These are phyloP conservation scores for Corythaeola cristata DNA, from an alignment of 2,113 vertebrate species.

Conservation along the genomic window DNA sequence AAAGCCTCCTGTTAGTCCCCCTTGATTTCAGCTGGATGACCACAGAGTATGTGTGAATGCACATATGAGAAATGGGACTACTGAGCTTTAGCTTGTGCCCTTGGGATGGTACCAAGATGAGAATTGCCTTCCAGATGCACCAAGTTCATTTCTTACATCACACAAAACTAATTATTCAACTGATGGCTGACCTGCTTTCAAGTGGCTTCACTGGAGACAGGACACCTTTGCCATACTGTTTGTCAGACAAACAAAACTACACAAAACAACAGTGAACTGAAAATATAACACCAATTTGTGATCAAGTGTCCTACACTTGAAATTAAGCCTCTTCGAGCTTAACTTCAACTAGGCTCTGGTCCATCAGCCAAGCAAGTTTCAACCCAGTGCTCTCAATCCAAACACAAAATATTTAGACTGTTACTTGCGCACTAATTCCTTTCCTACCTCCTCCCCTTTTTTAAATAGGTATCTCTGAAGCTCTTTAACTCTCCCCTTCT, in stretches of 20 bases:
- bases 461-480: not conserved
- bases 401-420: not conserved
- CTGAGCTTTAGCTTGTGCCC: not conserved
- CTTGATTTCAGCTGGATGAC: not conserved
- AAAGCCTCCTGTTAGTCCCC: not conserved
- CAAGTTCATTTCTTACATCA: not conserved
- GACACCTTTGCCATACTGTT: not conserved
- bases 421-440: not conserved
- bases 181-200: not conserved
- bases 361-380: not conserved
- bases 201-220: not conserved
- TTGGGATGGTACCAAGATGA: not conserved
- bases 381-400: not conserved
- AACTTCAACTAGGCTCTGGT: not conserved
- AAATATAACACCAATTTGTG: not conserved
- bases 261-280: not conserved
- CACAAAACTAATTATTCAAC: not conserved
- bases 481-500: not conserved
- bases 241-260: not conserved
- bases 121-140: not conserved
- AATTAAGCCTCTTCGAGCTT: not conserved
- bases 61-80: not conserved
- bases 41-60: accelerated
- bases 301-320: not conserved
- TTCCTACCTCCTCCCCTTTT: not conserved